Evolutionary conservation across 2,888 invertebrate species (phyloP), one percentile per base, ranked within the genome.

Genomic region (Cylloceria caligata): DNA sequence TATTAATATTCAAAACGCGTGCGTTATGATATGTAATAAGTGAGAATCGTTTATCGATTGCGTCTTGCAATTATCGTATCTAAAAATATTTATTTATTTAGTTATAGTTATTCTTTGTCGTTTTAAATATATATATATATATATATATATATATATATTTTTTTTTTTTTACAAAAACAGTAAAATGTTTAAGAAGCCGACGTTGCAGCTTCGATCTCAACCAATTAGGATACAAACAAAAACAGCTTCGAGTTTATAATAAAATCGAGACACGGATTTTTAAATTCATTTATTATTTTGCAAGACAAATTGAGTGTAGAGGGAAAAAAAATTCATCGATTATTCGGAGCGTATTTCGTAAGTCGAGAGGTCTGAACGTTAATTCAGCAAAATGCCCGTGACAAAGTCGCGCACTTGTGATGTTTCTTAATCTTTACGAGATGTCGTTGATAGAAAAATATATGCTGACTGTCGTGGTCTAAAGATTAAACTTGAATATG

Each of bases 331-430:
- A 21, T 55, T 73, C 62, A 60, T 77, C 64, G 69, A 77, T 81
- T 74, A 72, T 45, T 27, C 13, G 9, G 5, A 64, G 30, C 39
- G 27, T 21, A 21, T 13, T 24, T 65, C 45, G 16, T 57, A 42
- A 21, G 78, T 60, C 74, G 27, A 34, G 5, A 9, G 11, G 30
- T 11, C 24, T 64, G 47, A 57, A 11, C 27, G 21, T 67, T 71
- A 74, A 81, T 77, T 65, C 60, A 27, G 36, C 39, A 27, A 74
- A 77, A 67, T 57, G 71, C 57, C 34, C 39, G 65, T 52, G 69
- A 71, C 77, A 57, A 13, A 67, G 67, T 30, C 68, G 36, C 4
- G 69, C 55, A 78, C 81, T 81, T 78, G 78, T 47, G 57, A 69
- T 69, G 73, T 74, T 81, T 78, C 81, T 21, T 47, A 77, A 81